Evolutionary conservation across 2,797 vertebrate genomes (phyloP), one percentile per base, ranked within the genome.

Genomic region (Natrix natrix): DNA sequence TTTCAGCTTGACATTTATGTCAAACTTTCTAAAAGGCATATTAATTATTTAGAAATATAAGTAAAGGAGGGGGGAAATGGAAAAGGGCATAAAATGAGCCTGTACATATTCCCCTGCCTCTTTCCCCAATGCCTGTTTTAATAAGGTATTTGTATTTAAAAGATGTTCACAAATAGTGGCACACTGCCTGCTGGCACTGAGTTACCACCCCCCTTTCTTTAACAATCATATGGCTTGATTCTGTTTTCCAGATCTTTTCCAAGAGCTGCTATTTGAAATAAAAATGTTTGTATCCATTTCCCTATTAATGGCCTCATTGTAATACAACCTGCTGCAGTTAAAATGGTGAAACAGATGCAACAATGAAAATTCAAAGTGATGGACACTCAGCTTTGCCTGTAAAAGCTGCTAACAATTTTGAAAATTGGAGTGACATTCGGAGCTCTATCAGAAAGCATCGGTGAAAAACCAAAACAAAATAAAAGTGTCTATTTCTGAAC

Each of bases 291-390:
- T 94, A 97, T 97, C 96, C 93, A 60, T 97, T 97, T 97, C 96
- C 96, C 96, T 97, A 97, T 98, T 97, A 98, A 98, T 97, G 92
- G 95, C 96, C 94, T 95, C 94, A 95, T 95, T 96, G 96, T 97
- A 97, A 97, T 97, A 97, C 95, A 97, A 98, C 97, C 97, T 97
- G 97, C 98, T 97, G 95, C 96, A 97, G 97, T 93, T 96, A 97
- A 97, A 97, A 97, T 95, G 96, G 96, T 96, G 96, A 98, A 98
- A 96, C 97, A 98, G 98, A 98, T 98, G 98, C 97, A 97, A 97
- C 94, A 92, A 97, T 98, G 98, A 98, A 98, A 98, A 97, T 97
- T 96, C 97, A 97, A 97, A 98, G 97, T 97, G 98, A 97, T 97
- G 97, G 97, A 98, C 97, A 97, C 97, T 98, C 97, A 96, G 97